phyloP scores from a whole-genome alignment of 2,113 vertebrate genomes.

The Zosterops japonicus region DNA sequence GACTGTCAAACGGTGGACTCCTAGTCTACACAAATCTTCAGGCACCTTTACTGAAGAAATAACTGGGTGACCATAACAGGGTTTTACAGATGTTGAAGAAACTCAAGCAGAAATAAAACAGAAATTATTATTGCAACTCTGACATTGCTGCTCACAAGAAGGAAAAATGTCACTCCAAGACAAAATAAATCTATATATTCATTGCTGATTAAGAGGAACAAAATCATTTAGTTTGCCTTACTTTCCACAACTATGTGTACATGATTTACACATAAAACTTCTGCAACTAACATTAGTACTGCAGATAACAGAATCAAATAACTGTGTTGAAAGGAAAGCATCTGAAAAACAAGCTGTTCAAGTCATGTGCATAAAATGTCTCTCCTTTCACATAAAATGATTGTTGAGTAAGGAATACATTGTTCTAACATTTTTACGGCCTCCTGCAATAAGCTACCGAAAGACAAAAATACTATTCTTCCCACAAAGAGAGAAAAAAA shows the following conservation, averaged over 20 bases:
- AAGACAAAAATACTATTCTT: background rate
- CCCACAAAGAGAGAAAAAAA: background rate
- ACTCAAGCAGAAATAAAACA: background rate
- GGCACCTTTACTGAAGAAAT: background rate
- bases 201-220: background rate
- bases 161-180: background rate
- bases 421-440: background rate
- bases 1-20: background rate
- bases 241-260: background rate
- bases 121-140: background rate
- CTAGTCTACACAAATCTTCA: background rate
- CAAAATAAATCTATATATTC: background rate
- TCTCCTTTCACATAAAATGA: background rate
- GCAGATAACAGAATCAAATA: background rate
- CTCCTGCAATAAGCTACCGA: background rate
- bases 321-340: background rate
- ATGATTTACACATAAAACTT: background rate
- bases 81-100: background rate
- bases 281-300: background rate
- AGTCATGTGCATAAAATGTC: background rate
- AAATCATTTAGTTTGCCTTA: background rate
- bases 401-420: background rate
- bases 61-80: background rate
- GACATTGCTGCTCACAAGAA: background rate
- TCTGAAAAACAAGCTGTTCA: background rate